Base-by-base conservation (phyloP, 2,113 vertebrate genomes). In the Indicator indicator region DNA sequence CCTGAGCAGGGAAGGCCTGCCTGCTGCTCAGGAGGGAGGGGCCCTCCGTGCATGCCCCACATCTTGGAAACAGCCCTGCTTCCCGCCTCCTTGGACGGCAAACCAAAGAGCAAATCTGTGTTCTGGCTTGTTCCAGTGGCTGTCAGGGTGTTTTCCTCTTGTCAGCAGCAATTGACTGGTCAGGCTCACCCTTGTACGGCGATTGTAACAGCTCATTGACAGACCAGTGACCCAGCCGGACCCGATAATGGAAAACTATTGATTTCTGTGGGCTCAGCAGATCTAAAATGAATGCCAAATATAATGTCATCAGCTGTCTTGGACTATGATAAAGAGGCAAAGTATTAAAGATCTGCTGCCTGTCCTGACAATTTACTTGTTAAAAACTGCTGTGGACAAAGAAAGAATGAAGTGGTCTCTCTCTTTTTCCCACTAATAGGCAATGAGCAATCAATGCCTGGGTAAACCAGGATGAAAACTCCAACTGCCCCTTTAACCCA, bases 181-280 rank as follows among this genome's bases (percentile, higher is more conserved):
- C 98, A 93, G 98, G 98, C 98, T 99, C 98, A 98, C 98, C 98
- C 98, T 94, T 98, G 98, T 96, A 97, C 98, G 91, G 97, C 94
- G 96, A 98, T 97, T 98, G 98, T 99, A 99, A 99, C 98, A 98
- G 99, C 99, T 99, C 99, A 99, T 99, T 99, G 99, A 99, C 99
- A 99, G 98, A 98, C 98, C 97, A 98, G 98, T 99, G 99, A 99
- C 99, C 99, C 98, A 98, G 98, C 98, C 98, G 96, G 98, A 99
- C 98, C 98, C 97, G 98, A 99, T 99, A 99, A 99, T 99, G 99
- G 99, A 99, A 99, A 99, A 98, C 97, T 99, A 99, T 99, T 99
- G 99, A 99, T 99, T 99, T 99, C 98, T 96, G 95, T 96, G 96
- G 97, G 98, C 97, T 98, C 97, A 89, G 98, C 96, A 96, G 98